Evolutionary conservation across 2,888 invertebrate species (phyloP).

Genomic region (Pristionchus maxplancki): DNA sequence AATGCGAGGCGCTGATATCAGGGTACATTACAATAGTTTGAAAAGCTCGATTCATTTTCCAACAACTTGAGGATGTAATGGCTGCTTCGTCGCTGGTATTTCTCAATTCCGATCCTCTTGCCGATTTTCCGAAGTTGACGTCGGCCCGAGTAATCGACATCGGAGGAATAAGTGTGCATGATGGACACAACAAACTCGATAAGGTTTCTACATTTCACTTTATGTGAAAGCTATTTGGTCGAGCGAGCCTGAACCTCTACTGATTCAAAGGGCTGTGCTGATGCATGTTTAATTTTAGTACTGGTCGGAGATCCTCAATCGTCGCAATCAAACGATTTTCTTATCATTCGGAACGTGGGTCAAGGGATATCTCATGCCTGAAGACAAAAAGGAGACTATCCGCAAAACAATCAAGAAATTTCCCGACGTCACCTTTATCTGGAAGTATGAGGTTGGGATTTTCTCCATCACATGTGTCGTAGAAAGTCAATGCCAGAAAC

Average conservation of each 20-base stretch:
- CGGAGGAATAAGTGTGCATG: slow-evolving; percentile 31
- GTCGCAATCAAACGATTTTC: neutral
- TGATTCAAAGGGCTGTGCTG: too few species aligned
- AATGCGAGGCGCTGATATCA: neutral
- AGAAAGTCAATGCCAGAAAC: too few species aligned
- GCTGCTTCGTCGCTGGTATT: neutral
- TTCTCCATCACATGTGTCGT: too few species aligned
- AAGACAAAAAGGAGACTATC: neutral
- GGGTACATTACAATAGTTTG: neutral
- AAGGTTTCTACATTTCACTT: neutral
- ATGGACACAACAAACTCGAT: neutral
- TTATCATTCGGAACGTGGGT: slow-evolving; percentile 35
- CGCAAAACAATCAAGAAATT: slow-evolving; percentile 17
- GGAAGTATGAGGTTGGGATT: slow-evolving; percentile 17
- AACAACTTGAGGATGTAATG: neutral
- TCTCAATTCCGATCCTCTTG: slow-evolving; percentile 29
- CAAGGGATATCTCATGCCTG: slow-evolving; percentile 3
- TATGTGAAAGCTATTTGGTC: neutral
- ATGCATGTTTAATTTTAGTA: too few species aligned
- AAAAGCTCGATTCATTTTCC: too few species aligned
- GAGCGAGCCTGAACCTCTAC: neutral
- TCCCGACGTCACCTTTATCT: slow-evolving; percentile 15
- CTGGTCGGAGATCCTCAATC: slow-evolving; percentile 26
- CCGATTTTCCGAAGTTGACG: neutral
- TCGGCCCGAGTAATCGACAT: slow-evolving; percentile 11